Evolutionary conservation across 1,140 invertebrate genomes (phyloP), one percentile per base, ranked within the genome.

Genomic region (Monochamus saltuarius): DNA sequence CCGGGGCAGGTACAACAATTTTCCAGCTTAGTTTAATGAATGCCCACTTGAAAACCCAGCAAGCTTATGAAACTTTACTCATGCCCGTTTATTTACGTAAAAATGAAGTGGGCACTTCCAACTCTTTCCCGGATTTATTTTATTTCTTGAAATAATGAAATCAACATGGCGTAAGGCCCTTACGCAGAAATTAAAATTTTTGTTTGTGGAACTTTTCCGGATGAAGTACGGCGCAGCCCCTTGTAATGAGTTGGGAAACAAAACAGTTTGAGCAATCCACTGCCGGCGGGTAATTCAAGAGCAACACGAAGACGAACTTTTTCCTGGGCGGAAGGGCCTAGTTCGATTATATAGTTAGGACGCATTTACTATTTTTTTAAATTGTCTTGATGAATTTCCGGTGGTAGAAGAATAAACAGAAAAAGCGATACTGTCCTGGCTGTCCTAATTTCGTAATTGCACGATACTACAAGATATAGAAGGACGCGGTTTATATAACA

Each of bases 201-300:
- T 64, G 57, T 61, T 64, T 56, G 59, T 50, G 52, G 53, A 52
- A 59, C 57, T 64, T 61, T 64, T 64, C 56, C 42, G 56, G 56
- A 52, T 57, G 60, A 6, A 29, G 59, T 64, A 64, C 60, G 61
- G 58, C 61, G 58, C 62, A 64, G 58, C 45, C 22, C 54, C 53
- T 36, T 45, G 62, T 64, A 64, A 64, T 64, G 62, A 64, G 62
- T 64, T 64, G 52, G 56, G 58, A 61, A 64, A 64, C 62, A 64
- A 64, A 64, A 47, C 40, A 39, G 58, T 47, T 34, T 52, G 34
- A 51, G 62, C 57, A 57, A 64, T 63, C 46, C 56, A 29, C 22
- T 29, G 22, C 22, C 22, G 22, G 47, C 36, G 50, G 54, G 56
- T 58, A 64, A 64, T 64, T 64, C 57, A 64, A 39, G 56, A 54